Percentiles rank a stretch among this genome's conserved stretches.
Evolutionary conservation across 2,888 invertebrate species (phyloP).

Genomic region (Nomada lathburiana): DNA sequence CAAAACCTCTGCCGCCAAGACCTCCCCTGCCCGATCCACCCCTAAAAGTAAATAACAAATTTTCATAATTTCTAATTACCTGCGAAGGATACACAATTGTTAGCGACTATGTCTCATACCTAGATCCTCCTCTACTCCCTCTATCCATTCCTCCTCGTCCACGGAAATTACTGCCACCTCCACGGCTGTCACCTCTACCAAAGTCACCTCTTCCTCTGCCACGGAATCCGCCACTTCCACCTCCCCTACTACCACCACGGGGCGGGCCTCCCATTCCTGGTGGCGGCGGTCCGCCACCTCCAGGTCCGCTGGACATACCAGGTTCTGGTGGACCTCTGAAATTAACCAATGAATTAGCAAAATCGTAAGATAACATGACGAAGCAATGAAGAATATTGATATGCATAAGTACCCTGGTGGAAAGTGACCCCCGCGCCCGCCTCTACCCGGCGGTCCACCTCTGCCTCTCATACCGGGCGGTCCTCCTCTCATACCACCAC

Average conservation of each 20-base stretch:
- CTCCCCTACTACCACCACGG: conserved; percentile 78
- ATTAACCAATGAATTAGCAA: not conserved
- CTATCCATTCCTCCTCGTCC: conserved; percentile 82
- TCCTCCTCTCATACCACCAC: conserved; percentile 82
- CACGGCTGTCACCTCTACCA: conserved; percentile 83
- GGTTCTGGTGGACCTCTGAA: conserved; percentile 80
- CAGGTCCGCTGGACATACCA: conserved; percentile 77
- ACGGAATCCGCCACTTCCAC: conserved; percentile 76
- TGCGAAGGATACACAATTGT: not conserved
- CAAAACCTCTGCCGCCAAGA: conserved; percentile 84
- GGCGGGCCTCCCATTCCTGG: conserved; percentile 80
- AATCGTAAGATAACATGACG: not conserved
- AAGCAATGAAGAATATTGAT: not conserved
- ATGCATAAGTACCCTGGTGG: conserved; percentile 77
- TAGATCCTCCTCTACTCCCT: conserved; percentile 85
- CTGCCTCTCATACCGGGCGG: conserved; percentile 81
- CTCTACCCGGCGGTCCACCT: conserved; percentile 81
- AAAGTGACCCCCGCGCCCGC: conserved; percentile 81
- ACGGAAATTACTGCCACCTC: conserved; percentile 76
- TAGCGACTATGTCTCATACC: conserved; percentile 55
- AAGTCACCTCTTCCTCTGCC: conserved; percentile 80
- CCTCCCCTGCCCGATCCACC: conserved; percentile 76
- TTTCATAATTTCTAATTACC: not conserved
- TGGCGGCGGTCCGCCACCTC: conserved; percentile 77
- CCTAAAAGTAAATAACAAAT: conserved; percentile 39